Base-by-base conservation (phyloP, 1,140 invertebrate species). In the Atopsyche davidsoni region DNA sequence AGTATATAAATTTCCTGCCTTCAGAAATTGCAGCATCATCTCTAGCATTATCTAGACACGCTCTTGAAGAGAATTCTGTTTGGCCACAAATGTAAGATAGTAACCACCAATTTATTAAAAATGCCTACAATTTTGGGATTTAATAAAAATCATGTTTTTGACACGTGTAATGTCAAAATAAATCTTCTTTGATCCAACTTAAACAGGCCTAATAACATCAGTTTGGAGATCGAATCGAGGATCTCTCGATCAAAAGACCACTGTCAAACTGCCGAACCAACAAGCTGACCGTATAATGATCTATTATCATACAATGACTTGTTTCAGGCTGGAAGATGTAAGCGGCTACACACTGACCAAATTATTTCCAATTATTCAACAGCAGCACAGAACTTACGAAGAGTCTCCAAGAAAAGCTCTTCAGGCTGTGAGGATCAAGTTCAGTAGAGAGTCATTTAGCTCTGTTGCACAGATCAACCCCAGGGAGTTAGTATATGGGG, bases 1-100 rank as follows among this genome's bases (percentile, higher is more conserved):
- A 71, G 0, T 83, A 72, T 62, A 61, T 82, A 21, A 61, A 69
- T 18, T 79, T 72, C 61, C 59, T 74, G 2, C 79, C 80, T 3
- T 83, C 80, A 35, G 61, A 77, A 43, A 70, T 83, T 47, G 80
- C 79, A 19, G 73, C 77, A 9, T 65, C 76, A 35, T 67, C 74
- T 11, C 59, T 81, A 14, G 77, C 73, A 55, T 61, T 82, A 34
- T 77, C 79, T n/a, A 62, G 72, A 47, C 68, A 70, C 59, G 78
- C 75, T 9, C 44, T 68, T 31, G 47, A 47, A 1, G 60, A 66
- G 39, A 17, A 50, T 34, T 57, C 57, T 28, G 53, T 62, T 0
- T 73, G 77, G 76, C 65, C 70, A 22, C 55, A 60, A 40, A 59
- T 67, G 57, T 58, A 55, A 44, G 38, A 13, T 25, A 38, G 25